phyloP scores from a whole-genome alignment of 2,888 invertebrate species.

The Drosophila colorata region DNA sequence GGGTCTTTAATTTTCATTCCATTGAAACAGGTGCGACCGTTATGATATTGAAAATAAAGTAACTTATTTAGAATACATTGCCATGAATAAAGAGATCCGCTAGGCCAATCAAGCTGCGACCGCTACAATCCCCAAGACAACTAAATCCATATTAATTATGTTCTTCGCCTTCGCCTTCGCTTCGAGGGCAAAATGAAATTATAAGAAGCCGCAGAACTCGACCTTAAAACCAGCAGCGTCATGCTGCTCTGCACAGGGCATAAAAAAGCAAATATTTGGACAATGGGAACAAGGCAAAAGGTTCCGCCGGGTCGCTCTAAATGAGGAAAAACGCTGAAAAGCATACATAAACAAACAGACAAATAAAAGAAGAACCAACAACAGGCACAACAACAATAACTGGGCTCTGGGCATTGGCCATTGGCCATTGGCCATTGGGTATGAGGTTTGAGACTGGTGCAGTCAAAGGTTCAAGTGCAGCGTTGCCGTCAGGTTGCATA shows the following conservation, averaged over 20 bases:
- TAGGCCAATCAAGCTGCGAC: constrained; percentile 45
- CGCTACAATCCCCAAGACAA: constrained; percentile 30
- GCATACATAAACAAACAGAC: constrained; percentile 54
- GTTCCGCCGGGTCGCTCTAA: constrained; percentile 50
- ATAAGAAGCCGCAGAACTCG: constrained; percentile 65
- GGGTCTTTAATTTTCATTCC: constrained; percentile 48
- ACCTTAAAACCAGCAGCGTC: constrained; percentile 68
- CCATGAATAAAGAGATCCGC: constrained; percentile 47
- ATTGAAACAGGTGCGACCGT: constrained; percentile 63
- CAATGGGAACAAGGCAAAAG: constrained; percentile 68
- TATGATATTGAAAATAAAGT: constrained; percentile 65
- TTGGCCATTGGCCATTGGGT: constrained; percentile 7
- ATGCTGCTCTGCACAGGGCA: constrained; percentile 60
- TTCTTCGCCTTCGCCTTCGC: constrained; percentile 44
- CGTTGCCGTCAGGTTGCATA: constrained; percentile 49
- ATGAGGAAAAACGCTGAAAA: constrained; percentile 57
- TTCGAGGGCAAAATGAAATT: constrained; percentile 62
- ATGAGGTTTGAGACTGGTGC: constrained; percentile 35
- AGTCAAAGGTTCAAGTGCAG: constrained; percentile 74
- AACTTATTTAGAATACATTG: constrained; percentile 63
- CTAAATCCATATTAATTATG: constrained; percentile 75
- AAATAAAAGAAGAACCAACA: constrained; percentile 46
- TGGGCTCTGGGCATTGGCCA: constrained; percentile 32
- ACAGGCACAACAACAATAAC: constrained; percentile 34
- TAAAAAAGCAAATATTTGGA: constrained; percentile 71